phyloP scores from a whole-genome alignment of 2,888 invertebrate genomes.

The Sinodicranocentrus sp. region DNA sequence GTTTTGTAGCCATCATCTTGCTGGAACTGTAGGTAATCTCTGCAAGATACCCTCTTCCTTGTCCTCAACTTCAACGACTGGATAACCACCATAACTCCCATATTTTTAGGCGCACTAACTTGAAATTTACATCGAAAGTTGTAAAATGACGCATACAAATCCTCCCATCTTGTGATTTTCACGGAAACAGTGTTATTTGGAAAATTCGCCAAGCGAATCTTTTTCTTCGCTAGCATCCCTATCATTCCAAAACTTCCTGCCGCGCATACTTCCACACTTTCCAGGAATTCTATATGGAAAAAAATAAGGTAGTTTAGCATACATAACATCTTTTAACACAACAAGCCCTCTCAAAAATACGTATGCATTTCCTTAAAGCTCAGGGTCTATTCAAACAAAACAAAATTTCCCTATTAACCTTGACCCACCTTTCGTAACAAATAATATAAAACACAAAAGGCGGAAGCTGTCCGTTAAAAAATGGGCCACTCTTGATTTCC shows the following conservation, averaged over 20 bases:
- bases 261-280: slow-evolving; percentile 74
- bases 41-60: slow-evolving; percentile 53
- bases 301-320: too few species aligned
- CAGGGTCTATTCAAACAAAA: background rate
- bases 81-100: slow-evolving; percentile 75
- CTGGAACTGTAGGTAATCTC: slow-evolving; percentile 71
- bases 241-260: slow-evolving; percentile 62
- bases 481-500: background rate
- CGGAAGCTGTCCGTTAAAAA: slow-evolving; percentile 14
- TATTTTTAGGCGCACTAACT: slow-evolving; percentile 74
- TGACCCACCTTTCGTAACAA: slow-evolving; percentile 14
- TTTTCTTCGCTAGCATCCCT: slow-evolving; percentile 70
- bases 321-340: background rate
- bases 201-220: slow-evolving; percentile 73
- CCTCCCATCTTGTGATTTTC: slow-evolving; percentile 74
- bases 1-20: slow-evolving; percentile 69
- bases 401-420: background rate
- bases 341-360: too few species aligned
- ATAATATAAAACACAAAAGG: background rate
- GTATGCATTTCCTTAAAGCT: too few species aligned
- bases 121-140: slow-evolving; percentile 74
- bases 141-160: slow-evolving; percentile 70
- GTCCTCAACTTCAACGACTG: slow-evolving; percentile 68
- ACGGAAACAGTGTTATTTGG: slow-evolving; percentile 75
- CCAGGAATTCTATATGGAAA: slow-evolving; percentile 74